These are phyloP conservation scores for Hemibagrus guttatus DNA, from an alignment of 2,797 vertebrate species.

Conservation along the genomic window DNA sequence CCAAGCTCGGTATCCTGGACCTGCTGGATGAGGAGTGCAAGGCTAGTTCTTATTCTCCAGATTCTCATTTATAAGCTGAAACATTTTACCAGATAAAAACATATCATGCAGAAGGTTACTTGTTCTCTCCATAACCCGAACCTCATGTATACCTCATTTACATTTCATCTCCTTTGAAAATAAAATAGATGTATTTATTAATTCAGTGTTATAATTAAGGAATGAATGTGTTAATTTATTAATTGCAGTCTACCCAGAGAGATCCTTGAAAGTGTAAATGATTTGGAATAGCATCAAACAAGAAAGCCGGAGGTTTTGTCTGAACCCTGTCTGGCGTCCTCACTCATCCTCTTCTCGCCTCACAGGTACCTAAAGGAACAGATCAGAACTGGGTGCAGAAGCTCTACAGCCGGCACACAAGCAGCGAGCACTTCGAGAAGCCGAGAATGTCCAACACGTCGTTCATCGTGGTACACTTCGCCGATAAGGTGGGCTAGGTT, in stretches of 20 bases:
- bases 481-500: slow-evolving; percentile 82
- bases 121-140: neutral
- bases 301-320: neutral
- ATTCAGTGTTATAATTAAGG: neutral
- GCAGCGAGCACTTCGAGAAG: slow-evolving; percentile 90
- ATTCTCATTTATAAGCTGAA: neutral
- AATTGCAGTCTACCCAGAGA: slow-evolving; percentile 25
- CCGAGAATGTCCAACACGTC: slow-evolving; percentile 92
- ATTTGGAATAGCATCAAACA: slow-evolving; percentile 36
- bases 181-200: neutral
- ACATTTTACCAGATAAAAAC: neutral
- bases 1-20: slow-evolving; percentile 90
- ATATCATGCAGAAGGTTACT: neutral
- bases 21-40: slow-evolving; percentile 96
- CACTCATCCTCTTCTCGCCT: neutral
- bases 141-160: neutral
- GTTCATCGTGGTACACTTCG: slow-evolving; percentile 90
- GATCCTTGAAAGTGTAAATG: slow-evolving; percentile 51
- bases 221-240: slow-evolving; percentile 32
- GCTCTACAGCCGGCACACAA: slow-evolving; percentile 80
- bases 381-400: slow-evolving; percentile 96
- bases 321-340: neutral
- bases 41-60: slow-evolving; percentile 68
- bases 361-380: slow-evolving; percentile 91
- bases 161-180: neutral